Evolutionary conservation across 1,140 invertebrate species (phyloP).

Genomic region (Ceratitis capitata): DNA sequence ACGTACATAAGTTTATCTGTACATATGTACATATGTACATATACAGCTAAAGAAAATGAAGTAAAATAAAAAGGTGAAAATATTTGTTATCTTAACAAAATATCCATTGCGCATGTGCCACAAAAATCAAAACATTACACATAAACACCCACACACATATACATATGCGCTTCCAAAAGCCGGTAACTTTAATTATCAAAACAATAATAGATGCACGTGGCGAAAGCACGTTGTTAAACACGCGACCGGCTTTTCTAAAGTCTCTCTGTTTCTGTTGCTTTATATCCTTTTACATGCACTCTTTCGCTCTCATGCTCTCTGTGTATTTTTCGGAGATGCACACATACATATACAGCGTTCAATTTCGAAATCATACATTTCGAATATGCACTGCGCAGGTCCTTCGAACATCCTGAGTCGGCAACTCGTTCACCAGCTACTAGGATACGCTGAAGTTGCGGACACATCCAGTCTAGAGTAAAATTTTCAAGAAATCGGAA

Average conservation of each 20-base stretch:
- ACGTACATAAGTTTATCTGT: too few species aligned
- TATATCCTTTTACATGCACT: too few species aligned
- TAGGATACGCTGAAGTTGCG: constrained; percentile 51
- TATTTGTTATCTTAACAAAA: background rate
- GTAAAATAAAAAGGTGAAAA: background rate
- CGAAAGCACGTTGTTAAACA: background rate
- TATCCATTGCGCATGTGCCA: background rate
- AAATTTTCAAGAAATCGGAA: constrained; percentile 64
- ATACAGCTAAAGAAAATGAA: background rate
- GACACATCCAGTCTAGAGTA: constrained; percentile 62
- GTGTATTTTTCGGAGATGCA: background rate
- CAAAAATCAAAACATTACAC: too few species aligned
- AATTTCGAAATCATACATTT: background rate
- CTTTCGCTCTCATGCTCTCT: background rate
- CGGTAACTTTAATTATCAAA: constrained; percentile 26
- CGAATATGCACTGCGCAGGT: constrained; percentile 56
- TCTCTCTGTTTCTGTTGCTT: background rate
- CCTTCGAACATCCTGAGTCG: constrained; percentile 56
- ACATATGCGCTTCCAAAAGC: background rate
- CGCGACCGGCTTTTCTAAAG: background rate
- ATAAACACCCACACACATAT: background rate
- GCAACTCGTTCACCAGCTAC: constrained; percentile 33
- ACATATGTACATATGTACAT: background rate
- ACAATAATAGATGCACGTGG: constrained; percentile 38
- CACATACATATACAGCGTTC: background rate